These are phyloP conservation scores for Pogonus chalceus DNA, from an alignment of 1,140 invertebrate species.

Conservation along the genomic window DNA sequence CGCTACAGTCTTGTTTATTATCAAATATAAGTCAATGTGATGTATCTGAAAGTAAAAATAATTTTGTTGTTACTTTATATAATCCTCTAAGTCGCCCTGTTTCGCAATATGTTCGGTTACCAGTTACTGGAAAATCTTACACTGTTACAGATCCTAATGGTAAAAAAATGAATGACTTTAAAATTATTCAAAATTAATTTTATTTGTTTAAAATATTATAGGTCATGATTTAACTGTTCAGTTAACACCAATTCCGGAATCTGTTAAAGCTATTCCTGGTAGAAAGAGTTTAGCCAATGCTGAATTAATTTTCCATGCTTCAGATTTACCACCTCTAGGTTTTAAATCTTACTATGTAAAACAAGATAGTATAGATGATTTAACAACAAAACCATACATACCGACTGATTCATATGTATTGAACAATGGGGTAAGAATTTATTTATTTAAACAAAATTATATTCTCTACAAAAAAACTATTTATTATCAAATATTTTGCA, in stretches of 20 bases:
- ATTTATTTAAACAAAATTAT: no score
- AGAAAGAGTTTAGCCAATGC: slow-evolving; percentile 45
- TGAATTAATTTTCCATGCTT: slow-evolving; percentile 57
- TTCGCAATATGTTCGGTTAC: slow-evolving; percentile 56
- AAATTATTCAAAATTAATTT: neutral
- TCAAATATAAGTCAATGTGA: slow-evolving; percentile 55
- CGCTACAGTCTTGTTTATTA: slow-evolving; percentile 7
- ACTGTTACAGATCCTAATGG: slow-evolving; percentile 50
- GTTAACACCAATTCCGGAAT: slow-evolving; percentile 48
- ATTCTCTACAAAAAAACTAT: no score
- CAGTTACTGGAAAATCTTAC: slow-evolving; percentile 51
- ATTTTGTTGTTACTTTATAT: slow-evolving; percentile 62
- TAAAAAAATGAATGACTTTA: slow-evolving; percentile 25
- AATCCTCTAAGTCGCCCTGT: slow-evolving; percentile 67
- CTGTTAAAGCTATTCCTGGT: slow-evolving; percentile 50
- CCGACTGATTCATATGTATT: no score
- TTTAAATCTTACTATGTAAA: slow-evolving; percentile 50
- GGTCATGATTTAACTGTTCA: slow-evolving; percentile 45
- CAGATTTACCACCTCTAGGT: slow-evolving; percentile 53
- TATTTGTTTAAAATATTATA: slow-evolving; percentile 22
- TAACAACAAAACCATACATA: no score
- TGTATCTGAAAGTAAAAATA: slow-evolving; percentile 49
- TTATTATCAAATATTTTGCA: no score
- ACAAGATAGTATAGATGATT: neutral
- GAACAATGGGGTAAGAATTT: no score